Evolutionary conservation across 2,113 vertebrate genomes (phyloP).

Genomic region (Strigops habroptila): DNA sequence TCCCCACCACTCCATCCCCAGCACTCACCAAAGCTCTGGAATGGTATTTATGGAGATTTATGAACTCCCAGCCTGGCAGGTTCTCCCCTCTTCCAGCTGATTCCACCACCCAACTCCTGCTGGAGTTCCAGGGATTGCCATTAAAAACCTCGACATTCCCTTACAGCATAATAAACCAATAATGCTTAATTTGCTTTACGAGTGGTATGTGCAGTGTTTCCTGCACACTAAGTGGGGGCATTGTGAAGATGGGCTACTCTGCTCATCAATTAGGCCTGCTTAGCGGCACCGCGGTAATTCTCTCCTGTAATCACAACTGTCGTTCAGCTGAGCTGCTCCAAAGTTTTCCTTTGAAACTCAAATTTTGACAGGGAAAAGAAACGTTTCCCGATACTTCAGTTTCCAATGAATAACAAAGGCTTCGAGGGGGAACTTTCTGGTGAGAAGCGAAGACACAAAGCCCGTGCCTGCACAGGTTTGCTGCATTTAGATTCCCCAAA

Average conservation of each 20-base stretch:
- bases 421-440: conserved; percentile 2
- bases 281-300: conserved; percentile 14
- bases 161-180: conserved; percentile 62
- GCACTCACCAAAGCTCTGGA: fast-evolving
- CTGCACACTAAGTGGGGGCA: conserved; percentile 34
- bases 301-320: conserved; percentile 45
- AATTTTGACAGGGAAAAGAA: conserved; percentile 34
- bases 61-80: conserved; percentile 25
- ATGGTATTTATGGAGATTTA: conserved; percentile 51
- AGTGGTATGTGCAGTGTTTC: conserved; percentile 54
- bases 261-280: conserved; percentile 47
- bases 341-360: conserved; percentile 18
- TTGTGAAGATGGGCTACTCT: conserved; percentile 15
- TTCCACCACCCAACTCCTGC: background rate
- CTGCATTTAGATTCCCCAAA: background rate
- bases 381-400: conserved; percentile 19
- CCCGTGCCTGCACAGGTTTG: background rate
- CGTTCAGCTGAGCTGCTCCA: conserved; percentile 27
- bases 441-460: background rate
- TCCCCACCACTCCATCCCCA: fast-evolving
- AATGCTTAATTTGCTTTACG: conserved; percentile 51
- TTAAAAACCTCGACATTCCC: conserved; percentile 61
- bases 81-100: conserved; percentile 22
- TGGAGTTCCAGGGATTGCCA: conserved; percentile 25
- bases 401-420: conserved; percentile 44